Evolutionary conservation across 1,140 invertebrate species (phyloP).

Genomic region (honey bee (Apis mellifera)): Amel_HAv3.1 CM009935.2:5445501-5446000

Average conservation of each 20-base stretch:
- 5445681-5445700: too few species aligned
- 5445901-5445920: constrained; percentile 24
- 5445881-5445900: constrained; percentile 59
- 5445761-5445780: not conserved
- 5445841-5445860: constrained; percentile 47
- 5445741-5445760: not conserved
- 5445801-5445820: not conserved
- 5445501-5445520: not conserved
- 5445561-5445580: not conserved
- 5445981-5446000: constrained; percentile 7
- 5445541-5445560: not conserved
- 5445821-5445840: not conserved
- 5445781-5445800: not conserved
- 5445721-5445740: too few species aligned
- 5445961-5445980: not conserved
- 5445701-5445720: too few species aligned
- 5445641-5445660: too few species aligned
- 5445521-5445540: too few species aligned
- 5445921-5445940: not conserved
- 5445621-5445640: too few species aligned
- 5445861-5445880: constrained; percentile 47
- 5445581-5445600: too few species aligned
- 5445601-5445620: too few species aligned
- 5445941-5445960: constrained; percentile 9
- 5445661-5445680: too few species aligned